phyloP scores from a whole-genome alignment of 2,888 invertebrate genomes.

The Geotrupes spiniger region DNA sequence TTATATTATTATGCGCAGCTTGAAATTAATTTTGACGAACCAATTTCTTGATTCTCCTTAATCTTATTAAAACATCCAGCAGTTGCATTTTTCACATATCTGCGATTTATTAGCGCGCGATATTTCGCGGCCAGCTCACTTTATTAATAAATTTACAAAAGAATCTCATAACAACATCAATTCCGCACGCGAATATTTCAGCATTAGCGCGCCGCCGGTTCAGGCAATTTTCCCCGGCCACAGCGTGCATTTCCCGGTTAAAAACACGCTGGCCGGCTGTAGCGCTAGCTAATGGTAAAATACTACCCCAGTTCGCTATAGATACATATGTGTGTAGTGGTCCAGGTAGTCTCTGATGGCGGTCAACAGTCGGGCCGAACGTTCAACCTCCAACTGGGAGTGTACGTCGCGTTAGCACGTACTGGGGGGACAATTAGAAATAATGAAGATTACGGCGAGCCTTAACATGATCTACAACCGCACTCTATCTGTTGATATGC shows the following conservation, averaged over 20 bases:
- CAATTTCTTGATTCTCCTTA: no score
- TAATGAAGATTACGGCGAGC: constrained; percentile 47
- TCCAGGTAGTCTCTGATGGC: constrained; percentile 24
- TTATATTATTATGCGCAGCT: no score
- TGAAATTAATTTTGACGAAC: no score
- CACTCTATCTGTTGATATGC: constrained; percentile 31
- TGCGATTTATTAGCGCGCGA: no score
- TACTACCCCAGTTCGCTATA: constrained; percentile 45
- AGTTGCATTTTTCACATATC: no score
- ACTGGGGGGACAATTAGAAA: constrained; percentile 47
- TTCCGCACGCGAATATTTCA: no score
- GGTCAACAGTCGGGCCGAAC: not conserved
- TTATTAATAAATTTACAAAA: no score
- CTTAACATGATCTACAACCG: constrained; percentile 44
- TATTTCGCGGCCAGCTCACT: no score
- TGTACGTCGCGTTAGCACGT: constrained; percentile 43
- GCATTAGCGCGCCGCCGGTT: no score
- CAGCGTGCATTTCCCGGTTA: constrained; percentile 17
- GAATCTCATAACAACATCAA: no score
- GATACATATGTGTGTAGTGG: constrained; percentile 44
- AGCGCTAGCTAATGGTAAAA: constrained; percentile 47
- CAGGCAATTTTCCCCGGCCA: not conserved
- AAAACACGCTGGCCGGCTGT: constrained; percentile 35
- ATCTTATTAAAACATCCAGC: no score
- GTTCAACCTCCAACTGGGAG: constrained; percentile 26